Evolutionary conservation across 2,797 vertebrate species (phyloP).

Genomic region (Neostethus bicornis): DNA sequence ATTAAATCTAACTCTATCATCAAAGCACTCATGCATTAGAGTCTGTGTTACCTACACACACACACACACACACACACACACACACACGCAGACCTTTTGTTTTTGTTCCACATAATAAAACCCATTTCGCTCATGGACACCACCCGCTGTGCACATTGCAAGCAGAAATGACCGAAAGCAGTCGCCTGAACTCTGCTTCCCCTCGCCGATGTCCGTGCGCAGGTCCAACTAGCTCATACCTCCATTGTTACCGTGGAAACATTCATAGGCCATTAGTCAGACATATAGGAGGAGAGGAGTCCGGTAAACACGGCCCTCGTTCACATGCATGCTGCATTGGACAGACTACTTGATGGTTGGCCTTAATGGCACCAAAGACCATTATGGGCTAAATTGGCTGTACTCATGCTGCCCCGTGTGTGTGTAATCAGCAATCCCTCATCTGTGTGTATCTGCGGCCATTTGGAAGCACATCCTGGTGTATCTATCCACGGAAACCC

Average conservation of each 20-base stretch:
- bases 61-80: slow-evolving; percentile 14
- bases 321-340: slow-evolving; percentile 39
- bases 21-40: neutral
- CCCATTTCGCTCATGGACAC: slow-evolving; percentile 45
- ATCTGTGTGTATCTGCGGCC: slow-evolving; percentile 32
- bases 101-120: slow-evolving; percentile 35
- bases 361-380: slow-evolving; percentile 67
- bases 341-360: slow-evolving; percentile 69
- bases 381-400: slow-evolving; percentile 79
- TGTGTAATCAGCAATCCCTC: slow-evolving; percentile 61
- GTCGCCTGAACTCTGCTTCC: slow-evolving; percentile 60
- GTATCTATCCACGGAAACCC: slow-evolving; percentile 34
- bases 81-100: slow-evolving; percentile 18
- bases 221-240: slow-evolving; percentile 51
- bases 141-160: slow-evolving; percentile 56
- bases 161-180: slow-evolving; percentile 49
- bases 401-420: slow-evolving; percentile 71
- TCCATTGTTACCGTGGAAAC: slow-evolving; percentile 79
- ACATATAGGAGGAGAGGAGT: slow-evolving; percentile 68
- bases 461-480: slow-evolving; percentile 34
- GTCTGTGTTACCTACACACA: neutral
- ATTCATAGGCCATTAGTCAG: slow-evolving; percentile 80
- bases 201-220: slow-evolving; percentile 36
- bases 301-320: slow-evolving; percentile 72
- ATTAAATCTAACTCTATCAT: no score